Base-by-base conservation (phyloP, 2,797 vertebrate species). In the Scolopax rusticola region DNA sequence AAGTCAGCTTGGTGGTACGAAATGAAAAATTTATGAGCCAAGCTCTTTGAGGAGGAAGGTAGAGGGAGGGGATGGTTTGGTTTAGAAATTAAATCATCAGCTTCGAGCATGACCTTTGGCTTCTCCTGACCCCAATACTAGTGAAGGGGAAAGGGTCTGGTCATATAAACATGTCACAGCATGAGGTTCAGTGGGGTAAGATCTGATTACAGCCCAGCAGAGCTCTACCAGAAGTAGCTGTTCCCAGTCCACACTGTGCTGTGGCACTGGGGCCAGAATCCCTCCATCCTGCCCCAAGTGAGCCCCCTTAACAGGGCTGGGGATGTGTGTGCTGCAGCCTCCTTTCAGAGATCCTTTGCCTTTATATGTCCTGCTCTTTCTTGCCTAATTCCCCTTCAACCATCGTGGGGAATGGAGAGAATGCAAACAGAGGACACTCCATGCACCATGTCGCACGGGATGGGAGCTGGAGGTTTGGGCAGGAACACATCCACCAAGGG, bases 1-100 rank as follows among this genome's bases (percentile, higher is more conserved):
- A 19, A 48, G 16, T 50, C 38, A 30, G 17, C 33, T 71, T 38
- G n/a, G 70, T 47, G 78, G 93, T 47, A 48, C 68, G 65, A 53
- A 93, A 84, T 40, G 84, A 56, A 69, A 83, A 83, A 96, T 96
- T 93, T 97, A 93, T 75, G 96, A 84, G 94, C 68, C 53, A 5
- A 54, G 73, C 21, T 85, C 74, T 94, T 85, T 48, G 73, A 95
- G 93, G 79, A 76, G 41, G 48, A 77, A 87, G 82, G 61, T 14
- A 27, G 15, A 87, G 61, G 12, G 36, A 69, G 56, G 43, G 0
- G 0, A 43, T 47, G 65, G 79, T 65, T 95, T 95, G 94, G 92
- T 83, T 97, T 91, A 79, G 87, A 93, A 81, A 84, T 67, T 71
- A 96, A 90, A 56, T 80, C 90, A 17, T n/a, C 0, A 1, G 68